Evolutionary conservation across 2,888 invertebrate genomes (phyloP).

Genomic region (Galerucella calmariensis): DNA sequence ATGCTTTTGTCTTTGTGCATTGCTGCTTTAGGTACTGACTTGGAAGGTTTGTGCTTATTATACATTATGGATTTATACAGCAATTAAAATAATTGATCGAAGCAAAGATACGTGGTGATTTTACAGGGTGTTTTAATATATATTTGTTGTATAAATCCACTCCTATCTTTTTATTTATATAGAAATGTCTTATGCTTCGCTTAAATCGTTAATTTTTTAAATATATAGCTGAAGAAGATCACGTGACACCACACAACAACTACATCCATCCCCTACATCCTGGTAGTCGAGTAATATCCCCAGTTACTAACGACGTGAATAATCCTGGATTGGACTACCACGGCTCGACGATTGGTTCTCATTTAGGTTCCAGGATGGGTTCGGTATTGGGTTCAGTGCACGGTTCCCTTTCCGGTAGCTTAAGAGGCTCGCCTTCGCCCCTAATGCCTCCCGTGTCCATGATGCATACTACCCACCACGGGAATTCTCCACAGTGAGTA

Average conservation of each 20-base stretch:
- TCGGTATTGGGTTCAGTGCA: slow-evolving; percentile 62
- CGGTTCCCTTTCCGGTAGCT: slow-evolving; percentile 62
- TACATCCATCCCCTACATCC: slow-evolving; percentile 54
- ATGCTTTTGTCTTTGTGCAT: slow-evolving; percentile 26
- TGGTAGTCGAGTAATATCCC: slow-evolving; percentile 61
- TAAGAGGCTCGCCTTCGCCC: slow-evolving; percentile 62
- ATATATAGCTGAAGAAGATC: slow-evolving; percentile 79
- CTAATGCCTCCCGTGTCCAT: slow-evolving; percentile 62
- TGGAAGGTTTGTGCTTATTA: slow-evolving; percentile 24
- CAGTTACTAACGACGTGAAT: slow-evolving; percentile 67
- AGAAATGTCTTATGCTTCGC: neutral
- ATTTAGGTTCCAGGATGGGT: slow-evolving; percentile 62
- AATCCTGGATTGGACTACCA: slow-evolving; percentile 66
- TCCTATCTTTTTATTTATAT: no score
- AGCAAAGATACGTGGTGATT: no score
- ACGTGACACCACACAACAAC: slow-evolving; percentile 64
- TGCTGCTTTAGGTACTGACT: slow-evolving; percentile 23
- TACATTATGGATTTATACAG: neutral
- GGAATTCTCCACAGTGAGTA: slow-evolving; percentile 62
- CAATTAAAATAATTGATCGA: neutral
- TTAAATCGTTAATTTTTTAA: neutral
- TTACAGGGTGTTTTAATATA: no score
- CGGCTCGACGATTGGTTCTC: slow-evolving; percentile 56
- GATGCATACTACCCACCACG: slow-evolving; percentile 59
- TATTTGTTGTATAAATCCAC: neutral